These are phyloP conservation scores for Apogon talboti DNA, from an alignment of 2,797 vertebrate species.

Conservation along the genomic window DNA sequence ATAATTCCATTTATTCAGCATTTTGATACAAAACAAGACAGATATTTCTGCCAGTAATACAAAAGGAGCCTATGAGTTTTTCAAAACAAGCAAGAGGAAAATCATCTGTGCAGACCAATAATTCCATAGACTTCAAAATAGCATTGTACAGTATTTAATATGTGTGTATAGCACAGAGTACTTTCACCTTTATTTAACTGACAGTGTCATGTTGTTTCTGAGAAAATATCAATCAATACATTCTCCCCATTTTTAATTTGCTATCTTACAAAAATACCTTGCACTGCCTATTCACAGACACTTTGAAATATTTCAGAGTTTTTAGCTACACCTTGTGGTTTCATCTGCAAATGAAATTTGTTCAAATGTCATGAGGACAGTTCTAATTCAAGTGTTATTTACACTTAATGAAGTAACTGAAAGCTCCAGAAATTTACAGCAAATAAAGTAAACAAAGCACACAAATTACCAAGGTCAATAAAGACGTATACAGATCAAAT, in stretches of 20 bases:
- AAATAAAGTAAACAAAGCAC: too few species aligned
- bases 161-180: not conserved
- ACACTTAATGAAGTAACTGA: too few species aligned
- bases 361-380: too few species aligned
- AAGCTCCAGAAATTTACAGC: too few species aligned
- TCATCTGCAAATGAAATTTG: too few species aligned
- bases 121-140: slow-evolving; percentile 4
- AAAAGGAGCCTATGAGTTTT: slow-evolving; percentile 6
- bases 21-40: slow-evolving; percentile 18
- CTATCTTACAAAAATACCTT: too few species aligned
- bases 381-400: too few species aligned
- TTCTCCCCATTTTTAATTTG: not conserved
- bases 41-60: not conserved
- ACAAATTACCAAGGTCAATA: too few species aligned
- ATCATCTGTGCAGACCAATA: slow-evolving; percentile 12
- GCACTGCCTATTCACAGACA: not conserved
- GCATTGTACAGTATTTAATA: too few species aligned
- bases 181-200: slow-evolving; percentile 3
- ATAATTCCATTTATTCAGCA: slow-evolving; percentile 20
- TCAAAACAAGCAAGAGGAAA: slow-evolving; percentile 12
- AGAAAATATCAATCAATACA: not conserved
- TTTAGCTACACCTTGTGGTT: too few species aligned
- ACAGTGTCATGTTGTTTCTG: not conserved
- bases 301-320: too few species aligned
- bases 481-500: too few species aligned